A percentile compares a stretch with the other conserved stretches of the same genome.
Evolutionary conservation across 2,888 invertebrate species (phyloP).

Genomic region (Fabriciana adippe): DNA sequence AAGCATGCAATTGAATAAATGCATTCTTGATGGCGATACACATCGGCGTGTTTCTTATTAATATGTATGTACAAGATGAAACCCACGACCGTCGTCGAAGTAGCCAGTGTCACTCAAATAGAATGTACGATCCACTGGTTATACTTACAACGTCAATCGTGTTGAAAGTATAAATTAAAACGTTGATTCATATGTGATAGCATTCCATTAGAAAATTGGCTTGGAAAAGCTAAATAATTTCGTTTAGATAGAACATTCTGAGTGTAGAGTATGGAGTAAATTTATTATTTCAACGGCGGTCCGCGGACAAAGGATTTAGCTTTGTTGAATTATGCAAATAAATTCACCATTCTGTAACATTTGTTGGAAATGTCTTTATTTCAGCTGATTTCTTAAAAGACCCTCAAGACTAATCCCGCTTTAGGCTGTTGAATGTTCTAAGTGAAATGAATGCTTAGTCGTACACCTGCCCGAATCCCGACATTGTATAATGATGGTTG

Average conservation of each 20-base stretch:
- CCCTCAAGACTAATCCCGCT: slow-evolving; percentile 68
- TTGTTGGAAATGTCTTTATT: slow-evolving; percentile 81
- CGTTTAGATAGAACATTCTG: slow-evolving; percentile 65
- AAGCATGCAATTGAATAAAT: too few species aligned
- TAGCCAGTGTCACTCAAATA: too few species aligned
- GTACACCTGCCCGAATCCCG: slow-evolving; percentile 51
- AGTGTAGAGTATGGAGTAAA: slow-evolving; percentile 76
- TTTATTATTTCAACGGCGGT: slow-evolving; percentile 77
- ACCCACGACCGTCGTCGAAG: too few species aligned
- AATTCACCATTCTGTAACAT: slow-evolving; percentile 81
- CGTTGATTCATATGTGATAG: slow-evolving; percentile 10
- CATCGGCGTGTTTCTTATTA: too few species aligned
- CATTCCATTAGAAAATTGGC: slow-evolving; percentile 38
- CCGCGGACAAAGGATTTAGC: slow-evolving; percentile 79
- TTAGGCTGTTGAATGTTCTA: slow-evolving; percentile 67
- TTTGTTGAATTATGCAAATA: slow-evolving; percentile 81
- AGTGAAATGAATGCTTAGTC: slow-evolving; percentile 55
- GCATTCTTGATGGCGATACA: too few species aligned
- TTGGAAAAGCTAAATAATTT: slow-evolving; percentile 75
- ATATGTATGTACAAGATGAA: too few species aligned
- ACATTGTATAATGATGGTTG: slow-evolving; percentile 17
- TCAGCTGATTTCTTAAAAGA: slow-evolving; percentile 76
- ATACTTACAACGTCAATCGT: too few species aligned
- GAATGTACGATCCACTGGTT: too few species aligned
- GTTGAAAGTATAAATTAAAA: neutral